A percentile compares a stretch with the other conserved stretches of the same genome.
These are phyloP conservation scores for Dicyrtomina minuta DNA, from an alignment of 2,888 invertebrate genomes.

Conservation along the genomic window DNA sequence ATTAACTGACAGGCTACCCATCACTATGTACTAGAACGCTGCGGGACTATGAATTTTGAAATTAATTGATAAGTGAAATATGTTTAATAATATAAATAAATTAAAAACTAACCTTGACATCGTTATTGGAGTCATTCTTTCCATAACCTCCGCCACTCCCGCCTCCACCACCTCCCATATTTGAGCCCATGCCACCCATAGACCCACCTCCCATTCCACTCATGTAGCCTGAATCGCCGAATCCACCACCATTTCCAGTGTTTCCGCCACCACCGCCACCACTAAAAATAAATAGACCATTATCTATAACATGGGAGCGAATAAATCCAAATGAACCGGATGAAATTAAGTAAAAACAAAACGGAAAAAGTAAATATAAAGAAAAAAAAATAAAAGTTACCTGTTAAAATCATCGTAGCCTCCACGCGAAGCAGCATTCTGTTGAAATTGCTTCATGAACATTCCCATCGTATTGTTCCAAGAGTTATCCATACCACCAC, in stretches of 20 bases:
- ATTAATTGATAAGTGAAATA: no score
- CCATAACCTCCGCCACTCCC: slow-evolving; percentile 48
- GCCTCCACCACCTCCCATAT: slow-evolving; percentile 36
- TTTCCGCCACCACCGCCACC: slow-evolving; percentile 23
- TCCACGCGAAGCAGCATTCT: slow-evolving; percentile 46
- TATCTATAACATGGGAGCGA: not conserved
- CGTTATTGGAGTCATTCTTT: slow-evolving; percentile 50
- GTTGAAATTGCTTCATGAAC: slow-evolving; percentile 53
- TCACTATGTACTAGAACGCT: no score
- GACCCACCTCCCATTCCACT: slow-evolving; percentile 52
- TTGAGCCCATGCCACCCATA: slow-evolving; percentile 48
- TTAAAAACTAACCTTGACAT: slow-evolving; percentile 49
- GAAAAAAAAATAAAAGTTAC: slow-evolving; percentile 22
- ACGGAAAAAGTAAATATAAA: no score
- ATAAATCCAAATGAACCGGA: no score
- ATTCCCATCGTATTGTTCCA: slow-evolving; percentile 52
- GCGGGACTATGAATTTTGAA: no score
- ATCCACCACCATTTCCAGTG: slow-evolving; percentile 46
- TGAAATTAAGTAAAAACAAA: not conserved
- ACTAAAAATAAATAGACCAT: no score
- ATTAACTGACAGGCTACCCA: no score
- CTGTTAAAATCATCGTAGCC: slow-evolving; percentile 37
- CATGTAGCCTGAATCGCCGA: slow-evolving; percentile 53
- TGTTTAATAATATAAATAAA: no score
- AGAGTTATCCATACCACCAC: slow-evolving; percentile 37